Conservation (phyloP, 2,888 invertebrate species). For the Drosophila peninsularis region DNA sequence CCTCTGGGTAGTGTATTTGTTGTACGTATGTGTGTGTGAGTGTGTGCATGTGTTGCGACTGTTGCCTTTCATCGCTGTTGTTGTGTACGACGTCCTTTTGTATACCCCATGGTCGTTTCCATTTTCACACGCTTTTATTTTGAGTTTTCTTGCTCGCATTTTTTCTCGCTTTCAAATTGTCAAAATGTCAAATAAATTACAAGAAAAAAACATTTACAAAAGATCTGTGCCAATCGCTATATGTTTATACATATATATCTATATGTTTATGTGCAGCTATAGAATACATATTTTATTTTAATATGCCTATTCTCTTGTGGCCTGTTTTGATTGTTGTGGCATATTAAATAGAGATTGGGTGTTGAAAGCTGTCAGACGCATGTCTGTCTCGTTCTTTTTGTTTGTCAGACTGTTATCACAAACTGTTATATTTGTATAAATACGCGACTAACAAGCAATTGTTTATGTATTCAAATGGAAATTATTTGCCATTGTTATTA, state of each 20-base stretch:
- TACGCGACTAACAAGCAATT: background rate
- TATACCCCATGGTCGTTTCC: constrained; percentile 59
- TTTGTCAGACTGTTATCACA: constrained; percentile 4
- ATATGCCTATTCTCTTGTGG: constrained; percentile 43
- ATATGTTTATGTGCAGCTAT: constrained; percentile 19
- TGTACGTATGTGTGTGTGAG: constrained; percentile 6
- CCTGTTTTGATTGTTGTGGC: constrained; percentile 50
- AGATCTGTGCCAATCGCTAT: constrained; percentile 53
- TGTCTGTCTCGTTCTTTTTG: constrained; percentile 6
- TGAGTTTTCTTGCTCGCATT: constrained; percentile 21
- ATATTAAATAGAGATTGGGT: constrained; percentile 20
- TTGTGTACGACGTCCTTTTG: constrained; percentile 46
- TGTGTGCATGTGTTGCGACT: constrained; percentile 20
- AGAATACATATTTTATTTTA: constrained; percentile 29
- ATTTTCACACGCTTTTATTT: constrained; percentile 58
- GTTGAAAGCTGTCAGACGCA: constrained; percentile 36
- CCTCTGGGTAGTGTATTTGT: constrained; percentile 24
- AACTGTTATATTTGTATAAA: constrained; percentile 4
- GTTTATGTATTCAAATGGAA: background rate
- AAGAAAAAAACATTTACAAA: constrained; percentile 50
- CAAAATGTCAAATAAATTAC: constrained; percentile 79
- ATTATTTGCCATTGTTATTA: background rate
- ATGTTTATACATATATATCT: constrained; percentile 16
- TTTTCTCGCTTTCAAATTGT: constrained; percentile 63
- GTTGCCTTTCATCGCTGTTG: constrained; percentile 47